Evolutionary conservation across 92 coral and sea anemone genomes (phyloP), one percentile per base, ranked within the genome.

Genomic region (Desmophyllum pertusum): DNA sequence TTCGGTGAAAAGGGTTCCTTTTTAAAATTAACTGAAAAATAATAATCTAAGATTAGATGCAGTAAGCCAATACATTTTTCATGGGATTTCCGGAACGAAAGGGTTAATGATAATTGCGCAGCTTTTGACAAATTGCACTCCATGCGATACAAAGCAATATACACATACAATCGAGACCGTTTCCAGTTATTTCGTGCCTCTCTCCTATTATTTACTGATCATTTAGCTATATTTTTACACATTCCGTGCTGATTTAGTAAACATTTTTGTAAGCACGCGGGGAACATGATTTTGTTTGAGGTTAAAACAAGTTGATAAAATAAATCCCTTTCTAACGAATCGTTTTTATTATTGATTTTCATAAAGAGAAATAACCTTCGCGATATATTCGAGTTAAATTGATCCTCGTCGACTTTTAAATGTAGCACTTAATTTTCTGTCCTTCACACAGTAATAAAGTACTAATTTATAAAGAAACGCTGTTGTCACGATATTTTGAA

Each of bases 41-140:
- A 23, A 5, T 53, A 53, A 6, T 21, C 19, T 21, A 53, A 21
- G 27, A 27, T 59, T 33, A 48, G 53, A 48, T 11, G n/a, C 25
- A 31, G 30, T 72, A 42, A 42, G 38, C 19, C 27, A 72, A 72
- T 13, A 7, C 8, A 30, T 41, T 72, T 42, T 72, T 27, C 31
- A 11, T 33, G 33, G n/a, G 43, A 45, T n/a, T n/a, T n/a, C n/a
- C n/a, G n/a, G n/a, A n/a, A n/a, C n/a, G n/a, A n/a, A n/a, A n/a
- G n/a, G n/a, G n/a, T n/a, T 72, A 29, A 41, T 17, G 18, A 42
- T 27, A 72, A 43, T 9, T 45, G 35, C 17, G 30, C n/a, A 25
- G 57, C 77, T 43, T 72, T 72, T 45, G 57, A 43, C 53, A 72
- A 72, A 72, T 72, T 43, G 53, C 46, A 43, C 27, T 43, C 39